Conservation (phyloP, 2,113 vertebrate species). For the Uria lomvia region DNA sequence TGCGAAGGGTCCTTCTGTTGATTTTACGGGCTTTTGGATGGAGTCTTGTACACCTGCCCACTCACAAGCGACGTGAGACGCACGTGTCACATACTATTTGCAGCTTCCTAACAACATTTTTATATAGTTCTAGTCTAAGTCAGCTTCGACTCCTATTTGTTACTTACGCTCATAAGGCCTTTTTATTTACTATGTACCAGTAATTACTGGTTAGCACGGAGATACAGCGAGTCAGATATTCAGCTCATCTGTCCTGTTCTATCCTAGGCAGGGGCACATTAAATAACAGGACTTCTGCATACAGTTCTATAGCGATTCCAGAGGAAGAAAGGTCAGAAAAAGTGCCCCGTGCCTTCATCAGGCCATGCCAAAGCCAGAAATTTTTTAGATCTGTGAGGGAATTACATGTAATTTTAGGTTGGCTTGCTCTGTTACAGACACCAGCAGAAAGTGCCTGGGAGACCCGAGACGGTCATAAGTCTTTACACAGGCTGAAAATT, state of each 20-base stretch:
- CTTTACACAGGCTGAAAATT: background rate
- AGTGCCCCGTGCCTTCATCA: background rate
- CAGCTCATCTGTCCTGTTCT: background rate
- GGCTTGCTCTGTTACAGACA: background rate
- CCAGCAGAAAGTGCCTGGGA: background rate
- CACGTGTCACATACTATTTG: rapidly evolving
- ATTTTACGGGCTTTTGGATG: background rate
- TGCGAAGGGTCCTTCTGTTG: background rate
- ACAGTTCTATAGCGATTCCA: background rate
- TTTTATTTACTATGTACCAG: background rate
- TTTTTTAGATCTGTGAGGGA: background rate
- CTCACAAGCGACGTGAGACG: rapidly evolving
- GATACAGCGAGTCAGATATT: background rate
- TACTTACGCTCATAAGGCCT: background rate
- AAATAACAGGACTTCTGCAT: background rate
- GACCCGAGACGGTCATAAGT: rapidly evolving
- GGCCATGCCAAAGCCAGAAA: background rate
- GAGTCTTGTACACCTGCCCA: background rate
- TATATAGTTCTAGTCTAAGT: background rate
- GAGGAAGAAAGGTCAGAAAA: background rate
- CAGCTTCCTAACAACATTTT: background rate
- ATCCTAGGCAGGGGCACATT: background rate
- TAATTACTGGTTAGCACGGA: background rate
- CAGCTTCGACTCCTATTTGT: background rate
- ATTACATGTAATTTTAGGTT: background rate